A percentile compares a stretch with the other conserved stretches of the same genome.
These are phyloP conservation scores for Akabosia matsudoensis DNA, from an alignment of 1,140 invertebrate species.

Conservation along the genomic window DNA sequence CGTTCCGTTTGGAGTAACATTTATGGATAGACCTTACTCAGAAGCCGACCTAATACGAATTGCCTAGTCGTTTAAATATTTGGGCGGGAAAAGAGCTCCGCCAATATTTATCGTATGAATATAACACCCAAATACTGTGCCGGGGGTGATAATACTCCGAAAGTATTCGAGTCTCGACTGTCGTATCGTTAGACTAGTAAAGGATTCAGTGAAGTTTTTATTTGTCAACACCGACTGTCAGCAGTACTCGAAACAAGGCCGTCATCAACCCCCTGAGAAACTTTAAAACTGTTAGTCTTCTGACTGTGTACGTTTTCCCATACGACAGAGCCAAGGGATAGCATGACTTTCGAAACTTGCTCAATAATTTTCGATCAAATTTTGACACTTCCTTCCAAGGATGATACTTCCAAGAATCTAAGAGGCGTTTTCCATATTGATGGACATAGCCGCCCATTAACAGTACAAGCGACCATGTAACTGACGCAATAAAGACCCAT, in stretches of 20 bases:
- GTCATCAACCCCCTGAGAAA: background rate
- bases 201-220: too few relatives aligned
- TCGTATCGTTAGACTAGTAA: too few relatives aligned
- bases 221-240: too few relatives aligned
- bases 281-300: background rate
- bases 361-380: background rate
- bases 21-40: too few relatives aligned
- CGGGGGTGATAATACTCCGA: too few relatives aligned
- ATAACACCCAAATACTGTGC: too few relatives aligned
- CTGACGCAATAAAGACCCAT: background rate
- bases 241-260: background rate
- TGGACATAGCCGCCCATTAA: background rate
- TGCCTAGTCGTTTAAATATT: too few relatives aligned
- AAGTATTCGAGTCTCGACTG: too few relatives aligned
- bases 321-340: background rate
- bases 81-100: too few relatives aligned
- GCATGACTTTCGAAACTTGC: slow-evolving; percentile 5
- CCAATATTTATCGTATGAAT: too few relatives aligned
- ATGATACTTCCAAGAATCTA: background rate
- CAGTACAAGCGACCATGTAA: background rate
- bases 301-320: background rate
- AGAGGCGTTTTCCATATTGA: background rate
- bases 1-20: too few relatives aligned
- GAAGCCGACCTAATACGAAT: too few relatives aligned
- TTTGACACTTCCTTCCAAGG: background rate